Evolutionary conservation across 2,113 vertebrate genomes (phyloP), one percentile per base, ranked within the genome.

Genomic region (Gila orcuttii): DNA sequence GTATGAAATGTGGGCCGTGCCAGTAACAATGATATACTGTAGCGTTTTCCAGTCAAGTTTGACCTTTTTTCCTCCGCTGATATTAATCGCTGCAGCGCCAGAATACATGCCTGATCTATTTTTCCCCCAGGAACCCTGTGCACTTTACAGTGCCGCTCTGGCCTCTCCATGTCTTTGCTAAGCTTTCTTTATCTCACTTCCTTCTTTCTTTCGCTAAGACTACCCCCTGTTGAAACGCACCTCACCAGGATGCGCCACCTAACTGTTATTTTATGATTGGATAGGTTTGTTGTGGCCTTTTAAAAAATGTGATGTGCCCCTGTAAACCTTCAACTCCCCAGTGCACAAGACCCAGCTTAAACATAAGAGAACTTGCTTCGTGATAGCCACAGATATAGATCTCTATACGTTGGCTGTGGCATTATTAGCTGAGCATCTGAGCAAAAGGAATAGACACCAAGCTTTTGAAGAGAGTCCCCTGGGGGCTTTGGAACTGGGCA

Each of bases 21-120:
- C 91, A 92, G 91, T 91, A 93, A 93, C 90, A 91, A 91, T 93
- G 93, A 94, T 94, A 93, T 93, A 94, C 90, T 91, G 89, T 92
- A 90, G 90, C 87, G 87, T 92, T 93, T 89, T 93, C 91, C 91
- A 94, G 92, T 93, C 90, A 91, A 89, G 93, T 94, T 92, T 94
- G 93, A 95, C 94, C 94, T 94, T 94, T 94, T 93, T 91, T 89
- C 75, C 89, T 86, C 75, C 88, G 84, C 71, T 25, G 90, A 94
- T 94, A 94, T 94, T 93, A 94, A 95, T 95, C 89, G 90, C 91
- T 90, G 90, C 90, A 82, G 91, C 90, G 88, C 90, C 88, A 91
- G 90, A 93, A 92, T 93, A 90, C 92, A 91, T 89, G 89, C 92
- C 89, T 93, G 93, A 93, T 93, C 83, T 89, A 90, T 89, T 86